Percentiles rank a stretch among this genome's conserved stretches.
These are phyloP conservation scores for Ichneumon xanthorius DNA, from an alignment of 2,888 invertebrate species.

Conservation along the genomic window DNA sequence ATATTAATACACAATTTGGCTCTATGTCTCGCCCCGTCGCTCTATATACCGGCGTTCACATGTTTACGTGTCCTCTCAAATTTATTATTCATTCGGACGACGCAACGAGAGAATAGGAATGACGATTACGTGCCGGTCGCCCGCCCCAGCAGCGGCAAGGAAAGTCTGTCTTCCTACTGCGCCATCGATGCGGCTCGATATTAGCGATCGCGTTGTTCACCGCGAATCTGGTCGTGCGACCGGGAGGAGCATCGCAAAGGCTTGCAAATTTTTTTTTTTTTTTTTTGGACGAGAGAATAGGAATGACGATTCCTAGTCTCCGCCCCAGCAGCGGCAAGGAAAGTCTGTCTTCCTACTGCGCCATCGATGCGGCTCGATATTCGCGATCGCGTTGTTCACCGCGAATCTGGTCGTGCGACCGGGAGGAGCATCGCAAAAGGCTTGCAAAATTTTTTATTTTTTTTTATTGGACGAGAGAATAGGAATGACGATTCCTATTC, in stretches of 20 bases:
- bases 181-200: background rate
- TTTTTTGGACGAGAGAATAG: constrained; percentile 72
- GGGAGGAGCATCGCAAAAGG: background rate
- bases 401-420: background rate
- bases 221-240: background rate
- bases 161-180: background rate
- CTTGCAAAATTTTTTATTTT: background rate
- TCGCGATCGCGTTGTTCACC: no score
- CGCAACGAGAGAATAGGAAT: constrained; percentile 74
- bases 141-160: no score
- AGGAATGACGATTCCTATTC: no score
- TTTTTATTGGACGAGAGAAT: background rate
- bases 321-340: no score
- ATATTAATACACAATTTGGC: constrained; percentile 80
- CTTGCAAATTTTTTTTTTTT: no score
- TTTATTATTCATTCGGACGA: constrained; percentile 77
- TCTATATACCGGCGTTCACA: constrained; percentile 48
- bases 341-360: background rate
- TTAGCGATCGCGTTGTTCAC: no score
- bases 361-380: background rate
- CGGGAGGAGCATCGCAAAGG: background rate
- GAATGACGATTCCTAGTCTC: constrained; percentile 76
- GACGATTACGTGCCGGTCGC: constrained; percentile 72
- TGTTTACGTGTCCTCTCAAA: constrained; percentile 69
- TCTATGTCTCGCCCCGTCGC: constrained; percentile 71